A percentile compares a stretch with the other conserved stretches of the same genome.
Conservation (phyloP, 2,888 invertebrate genomes). For the Trypoxylon attenuatum region DNA sequence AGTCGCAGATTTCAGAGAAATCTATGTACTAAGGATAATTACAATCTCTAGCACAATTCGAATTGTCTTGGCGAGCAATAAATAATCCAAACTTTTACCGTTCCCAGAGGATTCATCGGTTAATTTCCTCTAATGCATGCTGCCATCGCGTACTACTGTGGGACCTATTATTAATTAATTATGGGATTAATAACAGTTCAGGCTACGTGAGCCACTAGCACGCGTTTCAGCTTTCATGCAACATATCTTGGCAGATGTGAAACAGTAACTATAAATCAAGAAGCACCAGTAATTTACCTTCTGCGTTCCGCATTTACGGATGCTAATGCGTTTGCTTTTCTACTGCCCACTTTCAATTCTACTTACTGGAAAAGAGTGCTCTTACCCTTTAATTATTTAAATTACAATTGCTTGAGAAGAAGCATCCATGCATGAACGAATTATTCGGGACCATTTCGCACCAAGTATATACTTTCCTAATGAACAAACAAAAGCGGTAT, state of each 20-base stretch:
- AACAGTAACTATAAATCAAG: no score
- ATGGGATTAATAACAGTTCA: constrained; percentile 27
- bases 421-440: background rate
- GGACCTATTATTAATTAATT: constrained; percentile 60
- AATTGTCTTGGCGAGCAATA: constrained; percentile 45
- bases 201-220: no score
- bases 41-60: background rate
- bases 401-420: no score
- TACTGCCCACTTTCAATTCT: no score
- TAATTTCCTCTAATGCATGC: constrained; percentile 59
- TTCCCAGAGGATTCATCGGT: constrained; percentile 57
- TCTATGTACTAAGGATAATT: no score
- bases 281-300: no score
- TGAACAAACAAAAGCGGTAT: background rate
- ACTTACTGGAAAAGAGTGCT: no score
- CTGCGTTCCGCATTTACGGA: no score
- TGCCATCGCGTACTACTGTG: constrained; percentile 28
- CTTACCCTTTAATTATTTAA: background rate
- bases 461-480: background rate
- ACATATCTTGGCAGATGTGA: no score
- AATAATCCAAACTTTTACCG: constrained; percentile 49
- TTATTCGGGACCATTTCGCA: background rate
- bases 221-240: no score
- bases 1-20: no score
- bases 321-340: no score